Conservation (phyloP, 2,797 vertebrate genomes). For the Argyrosomus regius region DNA sequence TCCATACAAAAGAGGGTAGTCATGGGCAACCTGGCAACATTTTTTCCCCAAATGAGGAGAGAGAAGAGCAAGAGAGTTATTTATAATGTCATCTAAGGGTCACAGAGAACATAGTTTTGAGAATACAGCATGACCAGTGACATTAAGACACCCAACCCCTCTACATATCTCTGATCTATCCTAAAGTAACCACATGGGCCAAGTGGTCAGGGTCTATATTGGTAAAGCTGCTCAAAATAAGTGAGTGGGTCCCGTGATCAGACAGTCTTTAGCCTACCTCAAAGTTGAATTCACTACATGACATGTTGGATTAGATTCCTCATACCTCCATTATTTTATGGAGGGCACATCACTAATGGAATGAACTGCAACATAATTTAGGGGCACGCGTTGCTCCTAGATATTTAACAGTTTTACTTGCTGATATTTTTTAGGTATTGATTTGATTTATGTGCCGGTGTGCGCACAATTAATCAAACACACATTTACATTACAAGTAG, state of each 20-base stretch:
- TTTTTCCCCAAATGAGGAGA: background rate
- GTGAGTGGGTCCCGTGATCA: background rate
- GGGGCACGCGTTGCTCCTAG: background rate
- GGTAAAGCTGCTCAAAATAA: constrained; percentile 24
- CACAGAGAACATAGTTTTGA: constrained; percentile 27
- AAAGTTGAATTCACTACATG: background rate
- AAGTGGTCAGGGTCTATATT: constrained; percentile 11
- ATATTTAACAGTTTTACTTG: background rate
- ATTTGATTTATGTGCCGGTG: background rate
- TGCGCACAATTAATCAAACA: background rate
- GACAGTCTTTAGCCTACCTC: too few species aligned
- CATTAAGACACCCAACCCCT: constrained; percentile 49
- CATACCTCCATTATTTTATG: background rate
- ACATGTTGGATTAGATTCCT: background rate
- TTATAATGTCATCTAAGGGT: constrained; percentile 57
- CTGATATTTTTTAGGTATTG: background rate
- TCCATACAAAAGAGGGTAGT: constrained; percentile 25
- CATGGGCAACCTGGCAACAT: background rate
- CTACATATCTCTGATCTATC: constrained; percentile 12
- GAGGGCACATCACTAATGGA: background rate
- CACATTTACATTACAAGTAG: background rate
- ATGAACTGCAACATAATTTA: background rate
- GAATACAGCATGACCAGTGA: constrained; percentile 62
- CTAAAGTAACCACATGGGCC: constrained; percentile 2
- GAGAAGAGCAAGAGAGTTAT: constrained; percentile 48